Percentiles rank a stretch among this genome's conserved stretches.
Conservation (phyloP, 35 echinoderm and acorn worm genomes). For the Anneissia japonica region DNA sequence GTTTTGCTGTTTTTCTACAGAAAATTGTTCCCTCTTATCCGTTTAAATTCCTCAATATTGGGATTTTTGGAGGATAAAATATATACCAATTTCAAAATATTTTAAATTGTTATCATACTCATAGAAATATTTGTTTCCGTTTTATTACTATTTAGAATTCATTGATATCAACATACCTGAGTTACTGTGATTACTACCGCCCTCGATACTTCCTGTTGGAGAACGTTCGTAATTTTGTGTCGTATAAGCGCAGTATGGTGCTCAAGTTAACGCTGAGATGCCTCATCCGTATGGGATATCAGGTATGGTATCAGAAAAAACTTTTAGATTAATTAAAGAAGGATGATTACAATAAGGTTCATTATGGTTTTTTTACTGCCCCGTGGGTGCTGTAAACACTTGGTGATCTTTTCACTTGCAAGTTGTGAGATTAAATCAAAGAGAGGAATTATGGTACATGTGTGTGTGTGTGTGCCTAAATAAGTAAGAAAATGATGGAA, state of each 20-base stretch:
- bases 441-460: too few species aligned
- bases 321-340: too few species aligned
- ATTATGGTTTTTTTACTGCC: too few species aligned
- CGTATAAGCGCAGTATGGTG: conserved; percentile 97
- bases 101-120: too few species aligned
- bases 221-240: conserved; percentile 99
- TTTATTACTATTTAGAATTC: conserved; percentile 58
- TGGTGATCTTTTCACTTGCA: too few species aligned
- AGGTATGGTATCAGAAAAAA: too few species aligned
- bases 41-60: not conserved
- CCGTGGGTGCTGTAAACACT: too few species aligned
- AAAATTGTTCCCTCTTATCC: not conserved
- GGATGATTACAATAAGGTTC: too few species aligned
- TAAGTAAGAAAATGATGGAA: too few species aligned
- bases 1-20: not conserved
- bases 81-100: not conserved
- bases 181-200: conserved; percentile 98
- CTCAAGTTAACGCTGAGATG: conserved; percentile 80
- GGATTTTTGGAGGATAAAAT: not conserved
- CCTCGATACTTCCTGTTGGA: conserved; percentile 93
- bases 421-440: too few species aligned
- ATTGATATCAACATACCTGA: conserved; percentile 86
- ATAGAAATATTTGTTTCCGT: too few species aligned
- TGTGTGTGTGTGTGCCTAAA: too few species aligned
- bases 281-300: conserved; percentile 89